Evolutionary conservation across 2,797 vertebrate species (phyloP).

Genomic region (Florisuga fusca): DNA sequence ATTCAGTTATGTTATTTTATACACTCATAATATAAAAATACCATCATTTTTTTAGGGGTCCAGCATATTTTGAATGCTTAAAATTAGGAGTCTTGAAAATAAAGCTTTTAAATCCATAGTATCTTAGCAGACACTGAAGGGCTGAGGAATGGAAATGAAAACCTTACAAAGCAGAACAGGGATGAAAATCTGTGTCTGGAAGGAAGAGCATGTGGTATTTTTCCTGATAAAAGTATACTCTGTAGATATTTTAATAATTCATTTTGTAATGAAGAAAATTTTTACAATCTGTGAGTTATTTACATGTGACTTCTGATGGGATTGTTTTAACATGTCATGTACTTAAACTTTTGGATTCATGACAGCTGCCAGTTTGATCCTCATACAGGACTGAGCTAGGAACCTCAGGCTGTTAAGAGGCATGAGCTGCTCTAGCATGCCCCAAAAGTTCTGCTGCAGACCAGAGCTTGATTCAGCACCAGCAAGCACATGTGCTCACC

Average conservation of each 20-base stretch:
- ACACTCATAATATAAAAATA: background rate
- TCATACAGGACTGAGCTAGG: background rate
- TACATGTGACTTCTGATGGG: background rate
- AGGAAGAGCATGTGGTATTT: background rate
- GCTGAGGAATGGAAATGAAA: background rate
- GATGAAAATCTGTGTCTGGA: background rate
- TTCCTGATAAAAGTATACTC: background rate
- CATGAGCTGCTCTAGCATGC: background rate
- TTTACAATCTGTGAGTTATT: background rate
- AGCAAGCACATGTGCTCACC: background rate
- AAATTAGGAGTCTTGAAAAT: background rate
- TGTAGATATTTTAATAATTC: background rate
- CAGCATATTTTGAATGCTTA: background rate
- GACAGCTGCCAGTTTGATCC: background rate
- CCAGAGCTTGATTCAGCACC: background rate
- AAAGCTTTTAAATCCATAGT: background rate
- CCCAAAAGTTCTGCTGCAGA: background rate
- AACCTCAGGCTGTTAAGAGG: background rate
- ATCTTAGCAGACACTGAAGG: background rate
- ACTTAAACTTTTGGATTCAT: background rate
- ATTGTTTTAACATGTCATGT: background rate
- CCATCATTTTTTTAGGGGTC: background rate
- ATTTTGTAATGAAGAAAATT: background rate
- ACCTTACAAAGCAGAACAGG: background rate
- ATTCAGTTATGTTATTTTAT: background rate